Conservation (phyloP, 2,113 vertebrate species). For the Notiomystis cincta region DNA sequence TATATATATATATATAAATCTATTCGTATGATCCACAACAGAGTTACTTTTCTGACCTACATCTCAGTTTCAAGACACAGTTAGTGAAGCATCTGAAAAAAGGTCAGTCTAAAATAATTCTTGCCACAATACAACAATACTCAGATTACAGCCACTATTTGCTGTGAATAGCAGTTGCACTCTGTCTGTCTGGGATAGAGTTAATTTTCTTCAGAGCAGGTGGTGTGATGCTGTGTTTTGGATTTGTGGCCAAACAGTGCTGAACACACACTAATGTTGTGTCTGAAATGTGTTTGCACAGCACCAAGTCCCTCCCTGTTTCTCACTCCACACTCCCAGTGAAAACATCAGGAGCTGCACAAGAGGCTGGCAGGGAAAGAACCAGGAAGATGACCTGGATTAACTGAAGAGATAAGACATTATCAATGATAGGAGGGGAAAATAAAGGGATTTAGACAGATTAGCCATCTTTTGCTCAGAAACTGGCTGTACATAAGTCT, state of each 20-base stretch:
- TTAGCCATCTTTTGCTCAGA: background rate
- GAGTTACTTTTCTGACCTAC: background rate
- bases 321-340: background rate
- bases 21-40: background rate
- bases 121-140: background rate
- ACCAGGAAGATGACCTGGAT: background rate
- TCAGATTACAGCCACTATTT: background rate
- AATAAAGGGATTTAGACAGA: background rate
- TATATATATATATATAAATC: background rate
- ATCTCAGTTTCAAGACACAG: background rate
- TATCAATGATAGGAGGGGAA: background rate
- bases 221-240: background rate
- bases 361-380: background rate
- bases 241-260: background rate
- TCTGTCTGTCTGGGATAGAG: background rate
- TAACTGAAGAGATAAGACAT: background rate
- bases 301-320: background rate
- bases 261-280: background rate
- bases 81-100: background rate
- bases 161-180: background rate
- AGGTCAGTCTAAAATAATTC: background rate
- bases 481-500: background rate
- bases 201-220: background rate
- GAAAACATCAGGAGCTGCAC: rapidly evolving
- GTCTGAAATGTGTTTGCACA: background rate